Evolutionary conservation across 1,140 invertebrate genomes (phyloP), one percentile per base, ranked within the genome.

Genomic region (Eulimnadia texana): DNA sequence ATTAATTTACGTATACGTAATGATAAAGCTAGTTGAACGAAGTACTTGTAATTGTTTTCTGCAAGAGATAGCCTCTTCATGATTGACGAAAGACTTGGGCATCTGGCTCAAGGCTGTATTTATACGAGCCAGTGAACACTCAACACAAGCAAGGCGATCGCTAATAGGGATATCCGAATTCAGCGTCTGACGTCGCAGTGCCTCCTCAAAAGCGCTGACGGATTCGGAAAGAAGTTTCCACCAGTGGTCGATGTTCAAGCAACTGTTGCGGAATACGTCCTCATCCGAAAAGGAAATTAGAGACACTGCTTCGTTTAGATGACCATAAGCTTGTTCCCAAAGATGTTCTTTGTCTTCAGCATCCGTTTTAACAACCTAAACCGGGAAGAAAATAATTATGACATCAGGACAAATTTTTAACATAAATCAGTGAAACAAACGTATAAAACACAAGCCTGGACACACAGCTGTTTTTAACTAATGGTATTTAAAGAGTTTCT

Each of bases 271-370:
- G 68, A 90, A 86, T 0, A 84, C 69, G 77, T 83, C 84, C 71
- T 90, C 87, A 68, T 92, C 88, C 2, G 84, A 80, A 25, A 90
- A 73, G 0, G 85, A 83, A 11, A 92, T 77, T 6, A 86, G 82
- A 71, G 83, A 78, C 57, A 91, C 70, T 0, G 87, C 82, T 64
- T 84, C 82, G 65, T 90, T 85, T 67, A 90, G 84, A 58, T 82
- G 81, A 22, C 79, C 74, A 22, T 79, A 79, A 0, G 83, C 81
- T 67, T 90, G 85, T 57, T 82, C 83, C 56, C 81, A 78, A 25
- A 88, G 78, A 55, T 82, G 83, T 66, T 87, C 88, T 68, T 90
- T 80, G n/a, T 89, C 80, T 76, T 90, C 88, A 67, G 87, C 85
- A 67, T 90, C 86, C 0, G 87, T 88, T 72, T 88, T 90, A 47